Evolutionary conservation across 2,797 vertebrate species (phyloP).

Genomic region (Lophius americanus): DNA sequence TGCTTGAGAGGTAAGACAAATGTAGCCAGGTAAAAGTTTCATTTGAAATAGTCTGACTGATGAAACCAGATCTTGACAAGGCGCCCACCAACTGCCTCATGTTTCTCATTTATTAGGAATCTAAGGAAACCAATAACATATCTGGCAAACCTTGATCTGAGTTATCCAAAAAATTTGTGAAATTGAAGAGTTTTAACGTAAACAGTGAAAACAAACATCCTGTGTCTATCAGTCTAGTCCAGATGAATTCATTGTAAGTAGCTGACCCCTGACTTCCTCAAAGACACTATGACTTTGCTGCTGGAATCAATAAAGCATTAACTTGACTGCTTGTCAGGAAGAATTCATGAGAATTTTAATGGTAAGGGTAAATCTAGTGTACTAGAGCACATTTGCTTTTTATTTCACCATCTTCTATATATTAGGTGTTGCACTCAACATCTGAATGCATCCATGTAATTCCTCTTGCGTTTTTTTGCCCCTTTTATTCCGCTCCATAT

Average conservation of each 20-base stretch:
- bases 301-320: slow-evolving; percentile 27
- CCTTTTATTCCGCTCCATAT: slow-evolving; percentile 53
- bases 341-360: slow-evolving; percentile 10
- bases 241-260: background rate
- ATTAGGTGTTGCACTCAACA: background rate
- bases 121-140: background rate
- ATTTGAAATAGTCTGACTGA: background rate
- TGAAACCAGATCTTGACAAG: background rate
- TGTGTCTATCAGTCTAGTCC: background rate
- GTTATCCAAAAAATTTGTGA: background rate
- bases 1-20: background rate
- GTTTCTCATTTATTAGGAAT: background rate
- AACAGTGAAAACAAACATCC: background rate
- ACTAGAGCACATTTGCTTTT: too few relatives aligned
- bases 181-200: background rate
- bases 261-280: slow-evolving; percentile 27
- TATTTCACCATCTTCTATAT: background rate
- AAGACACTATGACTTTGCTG: slow-evolving; percentile 5
- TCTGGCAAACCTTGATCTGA: background rate
- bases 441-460: slow-evolving; percentile 12
- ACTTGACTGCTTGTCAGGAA: background rate
- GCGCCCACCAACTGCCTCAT: background rate
- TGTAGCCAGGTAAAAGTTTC: background rate
- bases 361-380: background rate
- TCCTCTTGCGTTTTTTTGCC: background rate